Base-by-base conservation (phyloP, 2,888 invertebrate species). In the Acronicta alni region DNA sequence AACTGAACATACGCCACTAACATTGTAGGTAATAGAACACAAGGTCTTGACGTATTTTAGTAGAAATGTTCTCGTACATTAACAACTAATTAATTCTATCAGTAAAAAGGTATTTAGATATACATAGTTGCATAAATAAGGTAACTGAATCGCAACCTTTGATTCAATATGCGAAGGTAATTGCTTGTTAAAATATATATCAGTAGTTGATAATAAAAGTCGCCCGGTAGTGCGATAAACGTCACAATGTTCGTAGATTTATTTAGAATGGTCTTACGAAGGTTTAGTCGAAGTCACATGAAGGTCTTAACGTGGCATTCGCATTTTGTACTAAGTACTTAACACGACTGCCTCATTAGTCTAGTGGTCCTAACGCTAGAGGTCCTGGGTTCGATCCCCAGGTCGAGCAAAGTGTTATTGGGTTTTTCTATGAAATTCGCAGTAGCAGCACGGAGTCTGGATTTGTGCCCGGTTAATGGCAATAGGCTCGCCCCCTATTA, bases 41-140 rank as follows among this genome's bases (percentile, higher is more conserved):
- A 89, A 90, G 89, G 88, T 81, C 86, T 72, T 82, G 80, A 85
- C 84, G 83, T 81, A 72, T 78, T 83, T 82, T 80, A 77, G 67
- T 69, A 72, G 55, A 68, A 72, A 62, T 54, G 18, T 46, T 67
- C 79, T 80, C 74, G 58, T 54, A 57, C 44, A 57, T 65, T 55
- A 71, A 63, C 48, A 65, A 57, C 35, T 56, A 54, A 67, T 71
- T 77, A 68, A 46, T 42, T 32, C 26, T 48, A 37, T 37, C 23
- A 14, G 37, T 17, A 46, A 54, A 39, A 71, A 35, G 10, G 17
- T n/a, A 38, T 15, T 47, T 43, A 18, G 8, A 30, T 18, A 10
- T 15, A 48, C 17, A 39, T 18, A 17, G 45, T 47, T 58, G 20
- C 45, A 42, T 26, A 39, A 53, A 43, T 63, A 57, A 48, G 55